Base-by-base conservation (phyloP, 2,797 vertebrate genomes). In the Corythornis leucogaster region DNA sequence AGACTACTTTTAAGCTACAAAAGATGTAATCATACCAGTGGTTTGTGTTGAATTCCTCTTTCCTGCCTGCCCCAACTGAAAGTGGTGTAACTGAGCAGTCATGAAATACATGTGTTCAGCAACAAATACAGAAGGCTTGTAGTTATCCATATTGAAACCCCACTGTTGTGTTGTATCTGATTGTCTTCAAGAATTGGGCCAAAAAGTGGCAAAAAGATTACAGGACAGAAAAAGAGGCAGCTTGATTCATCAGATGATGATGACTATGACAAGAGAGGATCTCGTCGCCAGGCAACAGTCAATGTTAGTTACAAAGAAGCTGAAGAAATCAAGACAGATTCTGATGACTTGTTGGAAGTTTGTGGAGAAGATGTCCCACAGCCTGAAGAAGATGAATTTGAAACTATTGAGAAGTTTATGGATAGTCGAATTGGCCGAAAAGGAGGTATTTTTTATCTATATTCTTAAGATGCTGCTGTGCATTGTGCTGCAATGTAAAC, bases 261-360 rank as follows among this genome's bases (percentile, higher is more conserved):
- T 5, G 98, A 99, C 46, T 97, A 97, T 92, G 98, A 99, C 94
- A 99, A 99, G 95, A 99, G 99, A 96, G 97, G 98, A 43, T 98
- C 98, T 67, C 98, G 99, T 82, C 98, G 99, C 62, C 99, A 99
- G 94, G 99, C 99, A 95, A 99, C 99, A 1, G 99, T 99, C 90
- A 99, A 99, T 59, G 88, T 99, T 90, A 99, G 99, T 97, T 99
- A 99, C 95, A 99, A 99, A 95, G 99, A 99, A 96, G 98, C 98
- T 30, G 99, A 99, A 81, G 99, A 99, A 86, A 97, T 99, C 94
- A 99, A 99, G 96, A 99, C 99, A 0, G 99, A 99, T 97, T 99
- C 99, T 2, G 99, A 99, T 67, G 99, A 99, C 89, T 96, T 99
- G 57, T 95, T 99, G 57, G 99, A 99, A 97, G 98, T 99, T 67